Evolutionary conservation across 2,888 invertebrate genomes (phyloP).

Genomic region (Serripes groenlandicus): DNA sequence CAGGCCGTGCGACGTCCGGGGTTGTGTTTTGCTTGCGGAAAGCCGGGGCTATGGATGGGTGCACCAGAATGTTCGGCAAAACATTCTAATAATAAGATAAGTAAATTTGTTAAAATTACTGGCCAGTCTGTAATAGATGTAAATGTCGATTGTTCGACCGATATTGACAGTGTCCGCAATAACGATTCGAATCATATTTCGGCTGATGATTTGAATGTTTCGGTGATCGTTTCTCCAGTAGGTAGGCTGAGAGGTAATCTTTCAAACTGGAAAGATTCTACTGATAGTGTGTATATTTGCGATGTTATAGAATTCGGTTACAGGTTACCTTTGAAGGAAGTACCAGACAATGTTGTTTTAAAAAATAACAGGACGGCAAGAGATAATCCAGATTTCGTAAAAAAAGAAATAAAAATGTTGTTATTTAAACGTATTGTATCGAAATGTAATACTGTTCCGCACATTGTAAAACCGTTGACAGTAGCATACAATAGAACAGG

Average conservation of each 20-base stretch:
- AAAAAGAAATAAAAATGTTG: constrained; percentile 40
- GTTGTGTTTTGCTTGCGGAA: too few relatives aligned
- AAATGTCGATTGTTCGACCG: too few relatives aligned
- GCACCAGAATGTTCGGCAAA: too few relatives aligned
- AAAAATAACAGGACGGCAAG: constrained; percentile 51
- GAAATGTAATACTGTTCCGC: constrained; percentile 10
- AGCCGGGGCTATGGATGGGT: too few relatives aligned
- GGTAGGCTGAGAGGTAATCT: background rate
- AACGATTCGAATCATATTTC: too few relatives aligned
- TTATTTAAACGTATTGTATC: constrained; percentile 46
- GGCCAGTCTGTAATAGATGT: too few relatives aligned
- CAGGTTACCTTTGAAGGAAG: constrained; percentile 43
- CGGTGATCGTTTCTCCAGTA: constrained; percentile 4
- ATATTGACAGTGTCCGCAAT: too few relatives aligned
- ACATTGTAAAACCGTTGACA: constrained; percentile 59
- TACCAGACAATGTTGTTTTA: constrained; percentile 21
- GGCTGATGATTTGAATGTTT: too few relatives aligned
- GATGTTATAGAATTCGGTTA: constrained; percentile 39
- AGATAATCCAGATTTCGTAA: constrained; percentile 53
- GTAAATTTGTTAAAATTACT: too few relatives aligned
- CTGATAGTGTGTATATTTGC: constrained; percentile 25
- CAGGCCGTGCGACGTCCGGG: too few relatives aligned
- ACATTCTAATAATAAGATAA: too few relatives aligned
- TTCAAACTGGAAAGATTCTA: background rate
- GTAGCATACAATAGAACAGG: constrained; percentile 49